phyloP scores from a whole-genome alignment of 2,888 invertebrate genomes.

The Sylvicola cinctus region DNA sequence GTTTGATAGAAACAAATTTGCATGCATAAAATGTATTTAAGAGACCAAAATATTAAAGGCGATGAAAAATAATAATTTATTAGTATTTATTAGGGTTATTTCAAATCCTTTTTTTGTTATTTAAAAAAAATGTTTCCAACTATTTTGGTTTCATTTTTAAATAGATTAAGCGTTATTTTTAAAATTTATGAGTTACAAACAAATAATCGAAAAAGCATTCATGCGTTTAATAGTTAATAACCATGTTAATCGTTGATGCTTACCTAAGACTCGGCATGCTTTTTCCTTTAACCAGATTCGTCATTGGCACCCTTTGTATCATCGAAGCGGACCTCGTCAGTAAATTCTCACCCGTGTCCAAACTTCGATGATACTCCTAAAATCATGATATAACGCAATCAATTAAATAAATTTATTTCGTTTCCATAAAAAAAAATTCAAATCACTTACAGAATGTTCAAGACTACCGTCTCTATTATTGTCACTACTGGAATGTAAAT shows the following conservation, averaged over 20 bases:
- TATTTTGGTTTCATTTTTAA: no score
- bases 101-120: no score
- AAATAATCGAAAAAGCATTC: no score
- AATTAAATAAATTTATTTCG: conserved; percentile 2
- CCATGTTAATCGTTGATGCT: conserved; percentile 13
- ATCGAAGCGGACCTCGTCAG: conserved; percentile 49
- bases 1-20: no score
- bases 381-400: conserved; percentile 10
- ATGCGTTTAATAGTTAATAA: no score
- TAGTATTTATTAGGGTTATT: no score
- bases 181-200: no score
- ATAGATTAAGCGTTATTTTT: no score
- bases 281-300: conserved; percentile 77
- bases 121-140: no score
- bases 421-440: conserved; percentile 6
- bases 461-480: conserved; percentile 28
- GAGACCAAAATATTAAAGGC: no score
- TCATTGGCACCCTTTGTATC: conserved; percentile 38
- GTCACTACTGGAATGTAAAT: conserved; percentile 31
- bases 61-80: no score
- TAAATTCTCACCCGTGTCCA: conserved; percentile 60
- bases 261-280: conserved; percentile 93
- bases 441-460: conserved; percentile 38
- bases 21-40: no score
- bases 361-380: conserved; percentile 63